Evolutionary conservation across 2,797 vertebrate genomes (phyloP).

Genomic region (Lepilemur septentrionalis): DNA sequence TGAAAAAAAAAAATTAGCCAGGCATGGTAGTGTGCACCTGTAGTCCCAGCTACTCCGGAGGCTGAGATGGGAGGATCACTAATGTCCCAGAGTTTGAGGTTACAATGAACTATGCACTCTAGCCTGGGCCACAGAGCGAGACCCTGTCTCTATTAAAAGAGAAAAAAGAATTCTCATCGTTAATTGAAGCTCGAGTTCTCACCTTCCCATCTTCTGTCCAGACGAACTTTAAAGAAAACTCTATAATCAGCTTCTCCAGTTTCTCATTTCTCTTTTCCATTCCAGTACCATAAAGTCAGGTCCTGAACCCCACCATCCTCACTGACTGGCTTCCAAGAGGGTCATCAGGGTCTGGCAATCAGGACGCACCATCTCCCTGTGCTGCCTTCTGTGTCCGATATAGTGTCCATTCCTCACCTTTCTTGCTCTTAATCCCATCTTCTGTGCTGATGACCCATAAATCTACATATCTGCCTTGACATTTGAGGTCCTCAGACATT

Average conservation of each 20-base stretch:
- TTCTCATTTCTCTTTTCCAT: neutral
- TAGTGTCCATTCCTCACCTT: accelerated
- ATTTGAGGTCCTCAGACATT: neutral
- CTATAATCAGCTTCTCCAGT: neutral
- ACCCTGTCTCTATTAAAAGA: no score
- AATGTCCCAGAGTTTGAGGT: no score
- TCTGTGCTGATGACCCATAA: neutral
- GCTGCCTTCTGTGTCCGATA: neutral
- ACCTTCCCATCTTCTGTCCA: neutral
- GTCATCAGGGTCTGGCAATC: neutral
- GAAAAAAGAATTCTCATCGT: neutral
- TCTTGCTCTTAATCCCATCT: neutral
- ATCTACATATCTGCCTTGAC: no score
- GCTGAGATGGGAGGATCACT: no score
- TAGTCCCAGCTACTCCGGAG: no score
- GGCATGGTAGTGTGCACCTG: no score
- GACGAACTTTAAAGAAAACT: neutral
- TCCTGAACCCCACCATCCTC: neutral
- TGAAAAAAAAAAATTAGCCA: no score
- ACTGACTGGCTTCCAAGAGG: neutral
- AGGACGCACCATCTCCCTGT: neutral
- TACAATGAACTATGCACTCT: no score
- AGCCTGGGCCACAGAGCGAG: no score
- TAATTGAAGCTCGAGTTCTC: neutral
- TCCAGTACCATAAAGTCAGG: neutral